Evolutionary conservation across 2,113 vertebrate species (phyloP).

Genomic region (Hoplias malabaricus): DNA sequence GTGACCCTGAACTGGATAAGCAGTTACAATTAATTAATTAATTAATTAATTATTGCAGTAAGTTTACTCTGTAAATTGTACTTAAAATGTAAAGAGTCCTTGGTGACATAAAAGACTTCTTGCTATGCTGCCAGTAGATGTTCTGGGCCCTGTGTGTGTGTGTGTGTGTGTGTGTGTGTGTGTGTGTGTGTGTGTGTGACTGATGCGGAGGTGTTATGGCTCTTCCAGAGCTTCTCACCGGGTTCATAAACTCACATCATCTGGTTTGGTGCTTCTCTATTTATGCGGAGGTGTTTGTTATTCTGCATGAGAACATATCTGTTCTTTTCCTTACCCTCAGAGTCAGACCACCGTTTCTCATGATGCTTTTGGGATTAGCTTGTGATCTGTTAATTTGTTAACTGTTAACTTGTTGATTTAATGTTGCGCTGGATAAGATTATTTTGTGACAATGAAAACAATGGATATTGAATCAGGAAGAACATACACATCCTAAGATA

Average conservation of each 20-base stretch:
- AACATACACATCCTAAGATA: no score
- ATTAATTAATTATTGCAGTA: no score
- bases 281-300: slow-evolving; percentile 22
- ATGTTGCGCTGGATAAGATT: no score
- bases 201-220: slow-evolving; percentile 35
- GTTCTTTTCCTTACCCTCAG: slow-evolving; percentile 12
- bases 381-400: no score
- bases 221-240: slow-evolving; percentile 16
- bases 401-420: no score
- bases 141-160: not conserved
- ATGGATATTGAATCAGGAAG: no score
- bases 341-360: not conserved
- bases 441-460: no score
- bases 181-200: slow-evolving; percentile 13
- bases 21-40: no score
- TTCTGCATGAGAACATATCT: slow-evolving; percentile 18
- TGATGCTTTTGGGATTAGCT: no score
- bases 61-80: no score
- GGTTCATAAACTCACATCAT: slow-evolving; percentile 9
- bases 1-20: no score
- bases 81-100: no score
- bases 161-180: not conserved
- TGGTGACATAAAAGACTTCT: slow-evolving; percentile 4
- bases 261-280: slow-evolving; percentile 12
- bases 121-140: slow-evolving; percentile 31